These are phyloP conservation scores for Eurypyga helias DNA, from an alignment of 2,113 vertebrate genomes.

Conservation along the genomic window DNA sequence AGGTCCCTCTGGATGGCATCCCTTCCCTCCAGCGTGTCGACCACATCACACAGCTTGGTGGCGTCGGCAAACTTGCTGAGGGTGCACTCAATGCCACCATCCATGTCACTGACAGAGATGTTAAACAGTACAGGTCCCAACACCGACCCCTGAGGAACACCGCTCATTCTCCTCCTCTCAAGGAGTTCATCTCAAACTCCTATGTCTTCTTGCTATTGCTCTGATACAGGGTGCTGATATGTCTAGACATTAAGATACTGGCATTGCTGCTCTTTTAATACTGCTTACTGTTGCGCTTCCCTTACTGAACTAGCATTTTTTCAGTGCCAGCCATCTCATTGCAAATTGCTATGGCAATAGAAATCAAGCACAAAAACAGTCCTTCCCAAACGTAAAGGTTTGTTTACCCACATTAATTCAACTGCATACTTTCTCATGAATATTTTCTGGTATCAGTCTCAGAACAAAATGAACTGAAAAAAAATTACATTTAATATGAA, in stretches of 20 bases:
- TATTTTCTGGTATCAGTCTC: background rate
- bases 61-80: no score
- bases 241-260: background rate
- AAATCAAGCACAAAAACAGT: background rate
- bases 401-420: background rate
- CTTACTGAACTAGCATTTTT: background rate
- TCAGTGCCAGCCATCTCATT: background rate
- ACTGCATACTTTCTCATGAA: slow-evolving; percentile 11
- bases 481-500: background rate
- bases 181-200: no score
- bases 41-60: no score
- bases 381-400: background rate
- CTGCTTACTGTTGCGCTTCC: background rate
- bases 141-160: no score
- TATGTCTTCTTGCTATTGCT: background rate
- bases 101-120: no score
- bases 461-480: background rate
- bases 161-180: no score
- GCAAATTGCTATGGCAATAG: slow-evolving; percentile 28
- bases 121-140: no score
- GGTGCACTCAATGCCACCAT: no score
- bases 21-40: no score
- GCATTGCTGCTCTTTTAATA: background rate
- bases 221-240: background rate
- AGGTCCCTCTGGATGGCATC: no score